Conservation (phyloP, 2,113 vertebrate species). For the Ancistrus triradiatus region DNA sequence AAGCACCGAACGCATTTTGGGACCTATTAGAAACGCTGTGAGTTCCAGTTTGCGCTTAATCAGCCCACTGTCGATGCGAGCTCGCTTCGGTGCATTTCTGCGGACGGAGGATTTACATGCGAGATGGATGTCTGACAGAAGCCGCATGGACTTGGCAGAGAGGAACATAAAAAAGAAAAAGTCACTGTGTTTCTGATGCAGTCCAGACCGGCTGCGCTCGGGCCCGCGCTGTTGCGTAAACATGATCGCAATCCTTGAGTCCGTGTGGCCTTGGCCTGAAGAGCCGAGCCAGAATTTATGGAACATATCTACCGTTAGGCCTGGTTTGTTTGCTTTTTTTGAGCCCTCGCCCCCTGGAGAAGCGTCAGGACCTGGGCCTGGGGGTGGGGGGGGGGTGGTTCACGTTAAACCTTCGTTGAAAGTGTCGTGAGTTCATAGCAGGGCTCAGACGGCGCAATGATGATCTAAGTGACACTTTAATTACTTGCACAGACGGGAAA, state of each 20-base stretch:
- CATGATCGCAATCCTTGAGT: conserved; percentile 43
- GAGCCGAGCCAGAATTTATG: conserved; percentile 34
- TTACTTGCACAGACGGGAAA: background rate
- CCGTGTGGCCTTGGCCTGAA: conserved; percentile 50
- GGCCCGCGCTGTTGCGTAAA: conserved; percentile 29
- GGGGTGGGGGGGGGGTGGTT: conserved; percentile 34
- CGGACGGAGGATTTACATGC: conserved; percentile 11
- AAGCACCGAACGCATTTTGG: too few species aligned
- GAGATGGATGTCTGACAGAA: conserved; percentile 35
- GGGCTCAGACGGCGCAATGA: background rate
- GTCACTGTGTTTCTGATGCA: conserved; percentile 31
- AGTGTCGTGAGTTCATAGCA: conserved; percentile 16
- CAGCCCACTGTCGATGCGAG: conserved; percentile 19
- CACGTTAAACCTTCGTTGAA: conserved; percentile 29
- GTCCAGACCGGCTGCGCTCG: conserved; percentile 19
- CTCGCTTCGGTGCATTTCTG: conserved; percentile 11
- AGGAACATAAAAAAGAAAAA: background rate
- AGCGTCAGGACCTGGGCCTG: background rate
- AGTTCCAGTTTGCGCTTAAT: conserved; percentile 18
- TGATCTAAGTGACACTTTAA: conserved; percentile 35
- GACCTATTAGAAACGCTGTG: too few species aligned
- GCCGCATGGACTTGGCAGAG: conserved; percentile 32
- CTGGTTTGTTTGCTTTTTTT: conserved; percentile 30
- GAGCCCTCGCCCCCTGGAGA: background rate
- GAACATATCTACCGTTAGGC: conserved; percentile 43